These are phyloP conservation scores for Xylocampa areola DNA, from an alignment of 2,888 invertebrate genomes.

Conservation along the genomic window DNA sequence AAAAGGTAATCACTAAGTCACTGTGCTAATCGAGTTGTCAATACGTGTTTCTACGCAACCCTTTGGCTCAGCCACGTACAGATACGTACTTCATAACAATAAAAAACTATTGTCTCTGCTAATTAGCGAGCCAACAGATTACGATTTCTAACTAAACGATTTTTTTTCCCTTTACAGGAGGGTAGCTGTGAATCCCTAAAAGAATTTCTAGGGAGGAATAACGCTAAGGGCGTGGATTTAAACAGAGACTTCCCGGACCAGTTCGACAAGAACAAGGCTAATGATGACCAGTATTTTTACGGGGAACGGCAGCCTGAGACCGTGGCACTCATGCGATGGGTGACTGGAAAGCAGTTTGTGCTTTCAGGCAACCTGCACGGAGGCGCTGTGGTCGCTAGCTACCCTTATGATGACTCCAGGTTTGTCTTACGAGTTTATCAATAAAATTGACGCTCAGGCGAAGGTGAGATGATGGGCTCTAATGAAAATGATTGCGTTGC, in stretches of 20 bases:
- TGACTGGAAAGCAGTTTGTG: conserved; percentile 95
- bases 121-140: too few relatives aligned
- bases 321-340: conserved; percentile 96
- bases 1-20: too few relatives aligned
- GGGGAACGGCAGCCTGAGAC: conserved; percentile 95
- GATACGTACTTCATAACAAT: too few relatives aligned
- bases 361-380: conserved; percentile 98
- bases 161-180: conserved; percentile 88
- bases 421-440: conserved; percentile 70
- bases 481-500: too few relatives aligned
- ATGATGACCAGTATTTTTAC: conserved; percentile 85
- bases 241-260: conserved; percentile 98
- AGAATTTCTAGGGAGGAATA: conserved; percentile 93
- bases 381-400: conserved; percentile 99
- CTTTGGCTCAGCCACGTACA: too few relatives aligned
- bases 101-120: too few relatives aligned
- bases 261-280: conserved; percentile 88
- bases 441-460: neutral
- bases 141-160: too few relatives aligned
- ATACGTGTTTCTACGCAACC: too few relatives aligned
- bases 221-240: conserved; percentile 94
- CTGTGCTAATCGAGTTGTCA: too few relatives aligned
- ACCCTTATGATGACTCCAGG: conserved; percentile 97
- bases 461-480: too few relatives aligned
- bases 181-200: conserved; percentile 93